Evolutionary conservation across 2,113 vertebrate species (phyloP), one percentile per base, ranked within the genome.

Genomic region (Anas platyrhynchos): DNA sequence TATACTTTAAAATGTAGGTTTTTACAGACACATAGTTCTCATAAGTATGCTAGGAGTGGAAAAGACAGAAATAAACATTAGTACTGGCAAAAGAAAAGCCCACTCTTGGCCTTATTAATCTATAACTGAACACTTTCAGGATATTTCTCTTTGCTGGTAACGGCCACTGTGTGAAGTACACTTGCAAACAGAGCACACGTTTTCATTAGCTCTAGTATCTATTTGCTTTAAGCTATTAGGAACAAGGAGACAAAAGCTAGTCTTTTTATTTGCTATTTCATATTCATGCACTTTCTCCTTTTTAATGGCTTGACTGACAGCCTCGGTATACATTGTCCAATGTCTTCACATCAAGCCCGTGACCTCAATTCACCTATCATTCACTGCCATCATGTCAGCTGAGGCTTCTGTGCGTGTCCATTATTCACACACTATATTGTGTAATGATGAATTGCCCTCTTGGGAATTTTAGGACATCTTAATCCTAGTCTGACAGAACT

Each of bases 401-500:
- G 71, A 93, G 95, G 91, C 97, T 97, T 91, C 96, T 97, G 96
- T 96, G 96, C 56, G 31, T 95, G 84, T 91, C 93, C 86, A 91
- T 97, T 97, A 93, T 97, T 94, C 96, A 82, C 95, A 87, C 86
- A 84, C 93, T 96, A 44, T 96, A 97, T 97, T 96, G 97, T 94
- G 95, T 80, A 93, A 94, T 98, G 98, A 98, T 98, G 97, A 97
- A 98, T 98, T 96, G 94, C 91, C 56, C 98, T 94, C 91, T 67
- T 93, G 97, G 94, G 97, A 93, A 92, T 97, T 97, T 97, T 91
- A 96, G 96, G 94, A 98, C 88, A 92, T 98, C 98, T 98, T 98
- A 98, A 98, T 98, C 97, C 96, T 95, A 94, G 74, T 69, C 86
- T 97, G 97, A 97, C 97, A 98, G 97, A 97, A 87, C 65, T 94